These are phyloP conservation scores for Scaptomyza polygonia DNA, from an alignment of 2,888 invertebrate genomes.

Conservation along the genomic window DNA sequence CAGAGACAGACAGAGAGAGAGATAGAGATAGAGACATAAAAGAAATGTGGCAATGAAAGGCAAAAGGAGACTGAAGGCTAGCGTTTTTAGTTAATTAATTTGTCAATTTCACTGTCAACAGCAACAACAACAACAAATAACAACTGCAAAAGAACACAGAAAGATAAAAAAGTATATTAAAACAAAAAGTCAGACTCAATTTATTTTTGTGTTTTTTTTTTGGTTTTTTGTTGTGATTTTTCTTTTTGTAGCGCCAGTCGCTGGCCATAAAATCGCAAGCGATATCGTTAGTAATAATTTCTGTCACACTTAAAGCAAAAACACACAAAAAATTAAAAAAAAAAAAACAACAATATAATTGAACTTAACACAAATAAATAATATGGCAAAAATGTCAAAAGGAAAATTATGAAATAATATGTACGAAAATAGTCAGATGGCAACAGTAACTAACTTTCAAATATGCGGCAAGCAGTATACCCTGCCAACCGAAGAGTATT, in stretches of 20 bases:
- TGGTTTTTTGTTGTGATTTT: too few relatives aligned
- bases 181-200: not conserved
- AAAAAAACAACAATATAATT: conserved; percentile 7
- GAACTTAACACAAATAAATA: conserved; percentile 32
- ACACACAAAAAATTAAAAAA: conserved; percentile 74
- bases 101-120: conserved; percentile 53
- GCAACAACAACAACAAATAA: conserved; percentile 24
- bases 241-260: conserved; percentile 52
- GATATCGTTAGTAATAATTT: conserved; percentile 74
- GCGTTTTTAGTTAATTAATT: conserved; percentile 65
- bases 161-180: not conserved
- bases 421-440: conserved; percentile 65
- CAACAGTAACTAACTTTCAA: conserved; percentile 30
- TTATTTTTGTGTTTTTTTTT: not conserved
- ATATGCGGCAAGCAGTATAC: conserved; percentile 1
- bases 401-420: conserved; percentile 67
- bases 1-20: not conserved
- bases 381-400: conserved; percentile 10
- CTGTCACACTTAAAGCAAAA: conserved; percentile 69
- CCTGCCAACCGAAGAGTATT: conserved; percentile 4
- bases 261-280: conserved; percentile 49
- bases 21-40: conserved; percentile 1
- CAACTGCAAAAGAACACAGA: conserved; percentile 20
- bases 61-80: not conserved
- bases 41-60: too few relatives aligned